Conservation (phyloP, 2,113 vertebrate species). For the Tyto alba region DNA sequence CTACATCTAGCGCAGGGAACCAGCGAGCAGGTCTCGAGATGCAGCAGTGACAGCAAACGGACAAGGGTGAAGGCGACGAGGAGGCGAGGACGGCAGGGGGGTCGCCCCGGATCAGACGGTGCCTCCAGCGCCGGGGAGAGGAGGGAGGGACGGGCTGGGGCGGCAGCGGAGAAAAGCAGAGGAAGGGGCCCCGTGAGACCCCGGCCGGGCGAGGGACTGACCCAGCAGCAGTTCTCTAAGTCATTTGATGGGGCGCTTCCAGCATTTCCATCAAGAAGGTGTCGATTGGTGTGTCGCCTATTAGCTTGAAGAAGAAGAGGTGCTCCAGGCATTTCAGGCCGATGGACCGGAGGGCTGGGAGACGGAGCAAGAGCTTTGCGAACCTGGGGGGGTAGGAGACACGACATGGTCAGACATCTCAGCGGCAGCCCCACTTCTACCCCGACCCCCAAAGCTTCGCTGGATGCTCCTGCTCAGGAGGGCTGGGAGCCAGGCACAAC, state of each 20-base stretch:
- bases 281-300: conserved; percentile 98
- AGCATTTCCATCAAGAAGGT: conserved; percentile 99
- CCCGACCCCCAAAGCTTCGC: no score
- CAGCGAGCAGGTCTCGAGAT: neutral
- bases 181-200: neutral
- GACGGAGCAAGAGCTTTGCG: conserved; percentile 92
- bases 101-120: neutral
- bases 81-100: neutral
- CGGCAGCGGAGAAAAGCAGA: neutral
- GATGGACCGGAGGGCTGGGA: conserved; percentile 95
- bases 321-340: conserved; percentile 98
- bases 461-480: neutral
- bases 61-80: neutral
- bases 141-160: neutral
- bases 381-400: conserved; percentile 75
- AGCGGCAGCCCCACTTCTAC: rapidly evolving
- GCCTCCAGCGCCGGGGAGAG: conserved; percentile 25
- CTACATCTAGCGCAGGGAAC: neutral
- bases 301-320: conserved; percentile 99
- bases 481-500: neutral
- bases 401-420: neutral
- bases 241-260: conserved; percentile 97
- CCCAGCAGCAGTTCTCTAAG: conserved; percentile 70
- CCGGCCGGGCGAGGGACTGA: conserved; percentile 2
- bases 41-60: conserved; percentile 23